These are phyloP conservation scores for Apodemia duryi DNA, from an alignment of 2,888 invertebrate species.

Conservation along the genomic window DNA sequence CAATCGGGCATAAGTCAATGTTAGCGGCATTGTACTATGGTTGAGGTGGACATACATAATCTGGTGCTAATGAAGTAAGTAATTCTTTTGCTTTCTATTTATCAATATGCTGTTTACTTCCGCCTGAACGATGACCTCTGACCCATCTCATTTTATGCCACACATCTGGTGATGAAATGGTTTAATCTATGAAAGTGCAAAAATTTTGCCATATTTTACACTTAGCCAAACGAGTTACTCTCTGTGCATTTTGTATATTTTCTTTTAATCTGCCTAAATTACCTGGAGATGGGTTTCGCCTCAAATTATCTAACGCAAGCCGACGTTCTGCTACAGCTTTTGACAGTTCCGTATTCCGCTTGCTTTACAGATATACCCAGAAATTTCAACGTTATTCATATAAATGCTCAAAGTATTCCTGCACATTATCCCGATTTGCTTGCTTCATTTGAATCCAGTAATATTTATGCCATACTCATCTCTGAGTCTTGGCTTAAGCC, in stretches of 20 bases:
- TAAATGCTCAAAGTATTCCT: too few relatives aligned
- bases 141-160: conserved; percentile 30
- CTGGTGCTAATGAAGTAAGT: conserved; percentile 24
- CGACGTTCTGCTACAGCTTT: too few relatives aligned
- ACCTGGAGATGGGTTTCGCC: too few relatives aligned
- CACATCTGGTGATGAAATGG: conserved; percentile 23
- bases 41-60: conserved; percentile 20
- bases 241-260: conserved; percentile 23
- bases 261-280: conserved; percentile 14
- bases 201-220: conserved; percentile 27
- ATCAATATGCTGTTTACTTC: neutral
- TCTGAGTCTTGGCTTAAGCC: too few relatives aligned
- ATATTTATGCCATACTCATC: too few relatives aligned
- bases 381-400: too few relatives aligned
- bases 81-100: conserved; percentile 21
- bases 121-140: conserved; percentile 19
- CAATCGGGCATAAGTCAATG: neutral
- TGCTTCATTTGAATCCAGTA: too few relatives aligned
- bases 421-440: too few relatives aligned
- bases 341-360: too few relatives aligned
- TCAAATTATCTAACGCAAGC: too few relatives aligned
- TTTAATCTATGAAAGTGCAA: conserved; percentile 13
- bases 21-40: conserved; percentile 21
- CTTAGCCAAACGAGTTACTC: conserved; percentile 24
- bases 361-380: too few relatives aligned